phyloP scores from a whole-genome alignment of 37 sponge, comb jelly and placozoan species.

The Petrosia ficiformis region DNA sequence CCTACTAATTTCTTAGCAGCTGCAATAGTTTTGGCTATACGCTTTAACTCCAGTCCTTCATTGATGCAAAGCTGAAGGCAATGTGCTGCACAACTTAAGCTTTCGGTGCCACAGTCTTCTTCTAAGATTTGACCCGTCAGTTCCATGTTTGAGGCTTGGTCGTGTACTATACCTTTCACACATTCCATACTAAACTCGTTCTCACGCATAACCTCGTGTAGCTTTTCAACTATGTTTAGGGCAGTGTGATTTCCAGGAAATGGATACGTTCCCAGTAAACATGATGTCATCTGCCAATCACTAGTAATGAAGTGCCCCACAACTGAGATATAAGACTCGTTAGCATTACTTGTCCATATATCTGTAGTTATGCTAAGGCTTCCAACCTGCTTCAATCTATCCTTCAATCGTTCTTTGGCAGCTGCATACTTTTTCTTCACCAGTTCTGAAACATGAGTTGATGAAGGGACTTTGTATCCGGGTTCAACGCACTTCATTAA shows the following conservation, averaged over 20 bases:
- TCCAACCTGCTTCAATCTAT: not conserved
- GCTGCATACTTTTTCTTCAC: not conserved
- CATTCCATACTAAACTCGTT: not conserved
- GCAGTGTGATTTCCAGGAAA: constrained; percentile 24
- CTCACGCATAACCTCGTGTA: not conserved
- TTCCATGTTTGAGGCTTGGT: constrained; percentile 10
- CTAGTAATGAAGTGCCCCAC: constrained; percentile 7
- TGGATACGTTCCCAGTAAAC: constrained; percentile 7
- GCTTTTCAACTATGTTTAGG: constrained; percentile 1
- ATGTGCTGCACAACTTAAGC: not conserved
- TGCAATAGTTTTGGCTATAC: not conserved
- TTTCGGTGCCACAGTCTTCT: not conserved
- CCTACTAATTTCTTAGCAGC: constrained; percentile 16
- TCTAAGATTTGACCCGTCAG: constrained; percentile 8
- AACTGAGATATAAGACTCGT: not conserved
- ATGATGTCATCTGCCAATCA: constrained; percentile 13
- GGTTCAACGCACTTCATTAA: constrained; percentile 5
- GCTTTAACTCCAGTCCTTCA: not conserved
- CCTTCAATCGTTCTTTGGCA: constrained; percentile 1
- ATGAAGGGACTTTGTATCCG: not conserved
- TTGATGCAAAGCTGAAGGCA: not conserved
- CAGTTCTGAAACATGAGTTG: not conserved
- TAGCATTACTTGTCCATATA: constrained; percentile 13
- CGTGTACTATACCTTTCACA: constrained; percentile 8
- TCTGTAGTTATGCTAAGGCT: constrained; percentile 10